Evolutionary conservation across 2,797 vertebrate genomes (phyloP).

Genomic region (Spondyliosoma cantharus): DNA sequence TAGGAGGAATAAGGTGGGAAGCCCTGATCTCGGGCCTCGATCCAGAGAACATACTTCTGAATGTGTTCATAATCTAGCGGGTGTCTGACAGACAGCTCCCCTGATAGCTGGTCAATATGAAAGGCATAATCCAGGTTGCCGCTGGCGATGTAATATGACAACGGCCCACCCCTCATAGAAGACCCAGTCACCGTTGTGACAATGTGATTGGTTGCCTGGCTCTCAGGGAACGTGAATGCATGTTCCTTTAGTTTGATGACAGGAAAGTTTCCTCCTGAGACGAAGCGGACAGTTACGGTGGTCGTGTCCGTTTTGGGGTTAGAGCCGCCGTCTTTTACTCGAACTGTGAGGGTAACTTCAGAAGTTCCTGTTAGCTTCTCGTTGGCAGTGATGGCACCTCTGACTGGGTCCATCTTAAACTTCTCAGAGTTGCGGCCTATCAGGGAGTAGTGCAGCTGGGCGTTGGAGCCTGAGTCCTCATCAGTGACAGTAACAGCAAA

Average conservation of each 20-base stretch:
- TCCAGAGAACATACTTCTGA: slow-evolving; percentile 94
- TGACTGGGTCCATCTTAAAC: slow-evolving; percentile 92
- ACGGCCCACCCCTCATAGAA: slow-evolving; percentile 89
- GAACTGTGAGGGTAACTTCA: slow-evolving; percentile 94
- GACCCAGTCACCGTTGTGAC: slow-evolving; percentile 90
- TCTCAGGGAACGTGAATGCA: slow-evolving; percentile 92
- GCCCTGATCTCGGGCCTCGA: slow-evolving; percentile 95
- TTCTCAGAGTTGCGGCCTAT: slow-evolving; percentile 91
- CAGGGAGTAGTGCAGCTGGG: slow-evolving; percentile 94
- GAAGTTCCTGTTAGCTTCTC: slow-evolving; percentile 87
- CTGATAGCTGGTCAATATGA: slow-evolving; percentile 93
- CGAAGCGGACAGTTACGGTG: slow-evolving; percentile 96
- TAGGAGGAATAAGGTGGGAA: slow-evolving; percentile 98
- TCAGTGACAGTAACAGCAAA: slow-evolving; percentile 98
- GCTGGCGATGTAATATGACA: slow-evolving; percentile 96
- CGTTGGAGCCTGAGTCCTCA: slow-evolving; percentile 91
- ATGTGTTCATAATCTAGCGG: slow-evolving; percentile 93
- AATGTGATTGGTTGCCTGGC: slow-evolving; percentile 88
- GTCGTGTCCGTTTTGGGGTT: slow-evolving; percentile 92
- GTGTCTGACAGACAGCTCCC: slow-evolving; percentile 89
- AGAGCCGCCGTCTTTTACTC: slow-evolving; percentile 90
- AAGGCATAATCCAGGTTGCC: slow-evolving; percentile 94
- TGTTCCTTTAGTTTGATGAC: slow-evolving; percentile 88
- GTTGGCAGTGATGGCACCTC: slow-evolving; percentile 93
- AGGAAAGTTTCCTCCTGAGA: slow-evolving; percentile 92